Evolutionary conservation across 2,888 invertebrate species (phyloP).

Genomic region (Alloplasta piceator): DNA sequence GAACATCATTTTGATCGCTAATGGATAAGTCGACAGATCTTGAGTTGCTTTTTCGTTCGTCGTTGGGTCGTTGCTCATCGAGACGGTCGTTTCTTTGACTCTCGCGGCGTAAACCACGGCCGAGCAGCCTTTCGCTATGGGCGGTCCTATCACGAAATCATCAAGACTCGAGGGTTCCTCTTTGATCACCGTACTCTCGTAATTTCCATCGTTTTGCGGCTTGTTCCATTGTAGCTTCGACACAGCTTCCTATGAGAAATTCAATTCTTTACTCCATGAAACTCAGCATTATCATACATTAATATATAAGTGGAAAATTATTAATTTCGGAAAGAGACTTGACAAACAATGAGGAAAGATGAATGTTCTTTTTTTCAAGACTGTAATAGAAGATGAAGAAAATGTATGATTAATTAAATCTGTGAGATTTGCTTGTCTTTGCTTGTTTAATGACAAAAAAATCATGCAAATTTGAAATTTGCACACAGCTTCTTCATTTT

Average conservation of each 20-base stretch:
- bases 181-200: slow-evolving; percentile 81
- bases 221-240: slow-evolving; percentile 86
- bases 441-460: too few species aligned
- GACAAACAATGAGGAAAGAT: too few species aligned
- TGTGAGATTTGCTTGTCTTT: too few species aligned
- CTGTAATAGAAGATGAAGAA: too few species aligned
- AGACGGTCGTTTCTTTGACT: slow-evolving; percentile 79
- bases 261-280: neutral
- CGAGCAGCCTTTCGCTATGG: slow-evolving; percentile 92
- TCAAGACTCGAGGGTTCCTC: slow-evolving; percentile 84
- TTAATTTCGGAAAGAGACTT: too few species aligned
- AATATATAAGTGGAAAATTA: too few species aligned
- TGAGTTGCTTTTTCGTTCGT: slow-evolving; percentile 66
- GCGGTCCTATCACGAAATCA: slow-evolving; percentile 88
- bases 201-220: slow-evolving; percentile 83
- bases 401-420: too few species aligned
- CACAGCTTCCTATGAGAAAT: slow-evolving; percentile 84
- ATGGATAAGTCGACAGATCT: slow-evolving; percentile 84
- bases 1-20: slow-evolving; percentile 96
- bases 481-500: too few species aligned
- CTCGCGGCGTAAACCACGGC: slow-evolving; percentile 91
- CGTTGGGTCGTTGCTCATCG: slow-evolving; percentile 51
- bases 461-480: too few species aligned
- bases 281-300: too few species aligned
- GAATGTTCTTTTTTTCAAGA: too few species aligned